phyloP scores from a whole-genome alignment of 2,888 invertebrate species.

The Oscheius sp. region DNA sequence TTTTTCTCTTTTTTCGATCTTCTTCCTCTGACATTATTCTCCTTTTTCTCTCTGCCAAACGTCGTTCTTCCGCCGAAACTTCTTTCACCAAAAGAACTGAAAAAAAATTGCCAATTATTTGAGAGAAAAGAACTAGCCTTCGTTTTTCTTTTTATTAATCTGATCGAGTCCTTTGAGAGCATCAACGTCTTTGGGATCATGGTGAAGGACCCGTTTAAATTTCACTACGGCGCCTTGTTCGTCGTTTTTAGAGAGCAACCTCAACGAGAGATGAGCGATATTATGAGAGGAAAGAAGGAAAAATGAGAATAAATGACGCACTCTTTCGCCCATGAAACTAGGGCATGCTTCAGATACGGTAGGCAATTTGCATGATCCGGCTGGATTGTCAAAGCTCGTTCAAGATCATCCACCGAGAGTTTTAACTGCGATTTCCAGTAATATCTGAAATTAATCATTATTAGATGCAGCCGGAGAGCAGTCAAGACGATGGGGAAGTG shows the following conservation, averaged over 20 bases:
- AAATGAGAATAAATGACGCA: slow-evolving; percentile 48
- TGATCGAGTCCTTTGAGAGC: slow-evolving; percentile 9
- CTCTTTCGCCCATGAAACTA: slow-evolving; percentile 84
- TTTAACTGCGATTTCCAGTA: slow-evolving; percentile 92
- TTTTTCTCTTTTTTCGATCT: not conserved
- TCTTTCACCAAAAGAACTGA: slow-evolving; percentile 3
- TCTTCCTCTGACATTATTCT: not conserved
- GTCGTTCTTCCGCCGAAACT: slow-evolving; percentile 6
- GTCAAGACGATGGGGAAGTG: not conserved
- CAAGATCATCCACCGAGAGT: slow-evolving; percentile 92
- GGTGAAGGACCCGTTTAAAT: not conserved
- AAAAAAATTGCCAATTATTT: not conserved
- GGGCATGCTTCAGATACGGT: slow-evolving; percentile 90
- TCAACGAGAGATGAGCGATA: too few species aligned
- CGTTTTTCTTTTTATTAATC: not conserved
- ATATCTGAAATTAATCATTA: slow-evolving; percentile 73
- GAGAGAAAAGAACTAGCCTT: not conserved
- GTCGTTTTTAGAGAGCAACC: slow-evolving; percentile 1
- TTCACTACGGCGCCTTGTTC: not conserved
- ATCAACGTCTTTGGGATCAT: slow-evolving; percentile 2
- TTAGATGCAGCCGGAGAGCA: not conserved
- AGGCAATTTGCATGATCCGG: slow-evolving; percentile 89
- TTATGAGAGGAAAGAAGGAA: too few species aligned
- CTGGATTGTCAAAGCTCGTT: slow-evolving; percentile 86
- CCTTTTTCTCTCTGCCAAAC: slow-evolving; percentile 1